phyloP scores from a whole-genome alignment of 1,140 invertebrate genomes.

The Spodoptera frugiperda region DNA sequence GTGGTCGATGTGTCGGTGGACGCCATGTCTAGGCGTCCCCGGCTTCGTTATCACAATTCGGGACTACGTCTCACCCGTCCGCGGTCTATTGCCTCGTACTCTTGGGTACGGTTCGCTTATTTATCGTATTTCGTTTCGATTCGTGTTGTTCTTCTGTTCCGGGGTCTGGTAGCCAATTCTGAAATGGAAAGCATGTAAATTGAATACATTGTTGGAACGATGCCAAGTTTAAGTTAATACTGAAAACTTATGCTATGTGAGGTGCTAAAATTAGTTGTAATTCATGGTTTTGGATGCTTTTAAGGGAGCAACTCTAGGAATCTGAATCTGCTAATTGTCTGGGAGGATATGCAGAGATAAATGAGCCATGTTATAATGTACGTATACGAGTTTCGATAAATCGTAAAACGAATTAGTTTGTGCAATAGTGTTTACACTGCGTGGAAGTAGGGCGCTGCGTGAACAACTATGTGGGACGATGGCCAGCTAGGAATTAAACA shows the following conservation, averaged over 20 bases:
- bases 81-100: constrained; percentile 78
- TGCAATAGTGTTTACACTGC: constrained; percentile 22
- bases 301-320: neutral
- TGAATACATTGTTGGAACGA: constrained; percentile 46
- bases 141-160: constrained; percentile 49
- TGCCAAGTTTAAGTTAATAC: constrained; percentile 43
- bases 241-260: constrained; percentile 12
- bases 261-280: neutral
- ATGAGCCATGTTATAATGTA: neutral
- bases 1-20: constrained; percentile 84
- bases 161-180: constrained; percentile 63
- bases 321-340: constrained; percentile 6
- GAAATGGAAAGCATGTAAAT: constrained; percentile 60
- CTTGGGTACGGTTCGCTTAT: constrained; percentile 57
- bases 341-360: neutral
- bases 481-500: constrained; percentile 35
- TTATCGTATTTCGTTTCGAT: constrained; percentile 53
- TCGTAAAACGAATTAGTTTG: constrained; percentile 21
- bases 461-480: constrained; percentile 32
- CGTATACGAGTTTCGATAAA: constrained; percentile 1
- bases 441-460: constrained; percentile 35
- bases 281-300: neutral
- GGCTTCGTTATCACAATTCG: constrained; percentile 69
- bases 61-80: constrained; percentile 74
- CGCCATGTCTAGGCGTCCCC: constrained; percentile 80